Base-by-base conservation (phyloP, 2,888 invertebrate species). In the Chromoteleia sp. region DNA sequence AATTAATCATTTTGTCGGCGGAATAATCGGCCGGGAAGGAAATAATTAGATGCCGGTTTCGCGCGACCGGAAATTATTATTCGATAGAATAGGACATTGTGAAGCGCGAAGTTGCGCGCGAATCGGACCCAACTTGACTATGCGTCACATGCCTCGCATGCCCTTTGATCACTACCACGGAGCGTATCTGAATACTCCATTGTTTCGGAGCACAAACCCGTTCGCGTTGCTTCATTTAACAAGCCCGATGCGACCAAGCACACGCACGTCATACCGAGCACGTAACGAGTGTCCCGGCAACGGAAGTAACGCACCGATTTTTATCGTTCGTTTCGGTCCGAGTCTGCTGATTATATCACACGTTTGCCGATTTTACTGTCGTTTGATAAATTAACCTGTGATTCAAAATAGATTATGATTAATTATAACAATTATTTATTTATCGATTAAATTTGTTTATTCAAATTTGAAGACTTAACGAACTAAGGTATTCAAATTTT, bases 131-230 rank as follows among this genome's bases (percentile, higher is more conserved):
- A 58, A 63, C 74, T 78, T 78, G 68, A 39, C 82, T 63, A 77
- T 81, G 82, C 81, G 48, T 77, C 74, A 65, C 85, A 85, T 81
- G 80, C 67, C 84, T 50, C 75, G 50, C 85, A 85, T 83, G 81
- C 73, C 83, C 81, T 84, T 83, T 82, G 83, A 79, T 84, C 84
- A 85, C 83, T 81, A 84, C 84, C 82, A 86, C 85, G 78, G 50
- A 70, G 82, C 82, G 82, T 67, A 68, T 50, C 54, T 81, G 82
- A 83, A 85, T 86, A 83, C 85, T 81, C 84, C 85, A 87, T 87
- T 87, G 87, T 87, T 87, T 86, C 84, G 84, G 86, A 74, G 68
- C 84, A 81, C 84, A 86, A 84, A 82, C 84, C 83, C 84, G 83
- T 80, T 83, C 54, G 75, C 71, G 74, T 65, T 76, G 84, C 80